A percentile compares a stretch with the other conserved stretches of the same genome.
Conservation (phyloP, 2,888 invertebrate species). For the Parnassius smintheus region DNA sequence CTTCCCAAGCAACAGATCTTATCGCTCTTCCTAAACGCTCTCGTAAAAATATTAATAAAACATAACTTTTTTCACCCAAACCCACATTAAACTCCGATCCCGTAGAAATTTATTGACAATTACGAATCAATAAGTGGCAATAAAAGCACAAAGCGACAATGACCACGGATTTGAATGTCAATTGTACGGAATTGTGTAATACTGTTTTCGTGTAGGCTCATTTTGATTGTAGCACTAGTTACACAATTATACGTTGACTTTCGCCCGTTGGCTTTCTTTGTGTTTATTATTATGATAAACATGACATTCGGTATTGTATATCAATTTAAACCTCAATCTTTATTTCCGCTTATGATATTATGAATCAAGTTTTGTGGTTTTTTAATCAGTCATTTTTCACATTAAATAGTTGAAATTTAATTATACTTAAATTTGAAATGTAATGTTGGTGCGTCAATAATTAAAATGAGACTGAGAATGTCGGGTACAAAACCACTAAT, state of each 20-base stretch:
- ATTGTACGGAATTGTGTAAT: slow-evolving; percentile 79
- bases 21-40: slow-evolving; percentile 76
- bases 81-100: slow-evolving; percentile 80
- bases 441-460: slow-evolving; percentile 54
- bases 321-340: slow-evolving; percentile 56
- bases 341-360: slow-evolving; percentile 58
- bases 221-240: slow-evolving; percentile 73
- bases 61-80: slow-evolving; percentile 80
- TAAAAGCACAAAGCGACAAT: slow-evolving; percentile 78
- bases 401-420: background rate
- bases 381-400: background rate
- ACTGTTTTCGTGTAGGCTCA: slow-evolving; percentile 76
- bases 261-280: slow-evolving; percentile 66
- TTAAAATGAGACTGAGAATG: slow-evolving; percentile 61
- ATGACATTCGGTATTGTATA: slow-evolving; percentile 61
- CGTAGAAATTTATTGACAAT: slow-evolving; percentile 81
- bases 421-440: slow-evolving; percentile 28
- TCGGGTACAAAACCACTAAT: slow-evolving; percentile 71
- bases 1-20: slow-evolving; percentile 77
- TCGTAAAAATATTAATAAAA: slow-evolving; percentile 82
- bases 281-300: slow-evolving; percentile 73
- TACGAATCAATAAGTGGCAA: slow-evolving; percentile 79
- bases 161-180: slow-evolving; percentile 80
- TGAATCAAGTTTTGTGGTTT: slow-evolving; percentile 3
- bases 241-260: slow-evolving; percentile 75